phyloP scores from a whole-genome alignment of 2,113 vertebrate genomes.

The Percina caprodes region DNA sequence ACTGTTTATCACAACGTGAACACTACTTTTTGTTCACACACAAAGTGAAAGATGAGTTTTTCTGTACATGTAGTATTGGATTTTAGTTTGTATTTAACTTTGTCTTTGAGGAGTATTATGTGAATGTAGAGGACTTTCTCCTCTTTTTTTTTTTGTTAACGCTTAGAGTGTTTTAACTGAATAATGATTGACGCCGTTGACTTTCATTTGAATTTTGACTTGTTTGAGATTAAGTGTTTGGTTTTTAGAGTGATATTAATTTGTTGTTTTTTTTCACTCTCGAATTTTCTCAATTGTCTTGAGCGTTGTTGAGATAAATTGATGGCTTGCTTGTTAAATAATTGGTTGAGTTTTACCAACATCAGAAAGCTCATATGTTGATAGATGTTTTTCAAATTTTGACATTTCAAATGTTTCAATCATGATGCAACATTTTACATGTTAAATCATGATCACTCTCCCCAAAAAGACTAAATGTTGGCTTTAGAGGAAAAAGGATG shows the following conservation, averaged over 20 bases:
- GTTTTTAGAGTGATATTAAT: slow-evolving; percentile 51
- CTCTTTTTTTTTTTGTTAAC: slow-evolving; percentile 34
- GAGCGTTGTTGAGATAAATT: background rate
- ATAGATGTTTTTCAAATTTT: slow-evolving; percentile 4
- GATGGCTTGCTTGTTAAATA: slow-evolving; percentile 6
- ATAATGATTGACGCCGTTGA: slow-evolving; percentile 20
- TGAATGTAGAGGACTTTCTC: slow-evolving; percentile 57
- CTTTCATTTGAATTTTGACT: slow-evolving; percentile 39
- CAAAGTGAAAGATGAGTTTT: slow-evolving; percentile 31
- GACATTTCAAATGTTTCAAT: slow-evolving; percentile 30
- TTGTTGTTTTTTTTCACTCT: slow-evolving; percentile 26
- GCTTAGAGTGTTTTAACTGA: slow-evolving; percentile 59
- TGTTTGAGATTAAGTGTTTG: slow-evolving; percentile 35
- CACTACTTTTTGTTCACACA: slow-evolving; percentile 45
- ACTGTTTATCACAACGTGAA: slow-evolving; percentile 60
- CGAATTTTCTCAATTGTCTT: slow-evolving; percentile 1
- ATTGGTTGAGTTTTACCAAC: background rate
- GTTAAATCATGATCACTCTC: slow-evolving; percentile 47
- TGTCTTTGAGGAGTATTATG: slow-evolving; percentile 41
- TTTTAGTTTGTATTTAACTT: slow-evolving; percentile 72
- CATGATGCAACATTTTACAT: slow-evolving; percentile 52
- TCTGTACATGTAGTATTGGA: slow-evolving; percentile 57
- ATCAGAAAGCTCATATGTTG: background rate
- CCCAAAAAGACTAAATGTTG: slow-evolving; percentile 3
- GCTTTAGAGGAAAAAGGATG: background rate